These are phyloP conservation scores for Urocyon cinereoargenteus DNA, from an alignment of 2,797 vertebrate species.

Conservation along the genomic window DNA sequence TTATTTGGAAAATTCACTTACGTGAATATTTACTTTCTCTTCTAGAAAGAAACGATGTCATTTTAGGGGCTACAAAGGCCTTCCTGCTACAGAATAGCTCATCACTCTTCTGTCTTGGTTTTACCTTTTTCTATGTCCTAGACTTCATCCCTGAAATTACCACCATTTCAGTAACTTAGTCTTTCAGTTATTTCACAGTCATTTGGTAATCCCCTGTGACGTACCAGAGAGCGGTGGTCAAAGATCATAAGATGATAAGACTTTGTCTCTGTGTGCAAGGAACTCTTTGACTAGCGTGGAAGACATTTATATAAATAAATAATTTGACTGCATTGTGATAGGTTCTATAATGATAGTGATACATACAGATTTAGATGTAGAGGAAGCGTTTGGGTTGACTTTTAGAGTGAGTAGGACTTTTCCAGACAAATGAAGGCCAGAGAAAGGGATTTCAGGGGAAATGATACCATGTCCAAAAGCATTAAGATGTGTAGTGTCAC, in stretches of 20 bases:
- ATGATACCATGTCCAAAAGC: neutral
- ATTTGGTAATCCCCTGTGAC: neutral
- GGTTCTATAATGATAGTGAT: neutral
- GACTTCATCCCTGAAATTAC: conserved; percentile 3
- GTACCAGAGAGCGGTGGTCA: neutral
- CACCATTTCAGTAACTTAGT: neutral
- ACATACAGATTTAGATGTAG: neutral
- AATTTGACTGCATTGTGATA: neutral
- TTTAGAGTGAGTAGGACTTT: neutral
- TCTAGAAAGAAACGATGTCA: neutral
- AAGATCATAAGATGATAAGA: neutral
- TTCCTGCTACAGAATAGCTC: neutral
- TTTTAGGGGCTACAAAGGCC: neutral
- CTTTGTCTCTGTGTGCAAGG: neutral
- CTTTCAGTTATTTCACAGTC: neutral
- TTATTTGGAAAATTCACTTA: conserved; percentile 38
- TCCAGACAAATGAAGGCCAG: neutral
- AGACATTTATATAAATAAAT: neutral
- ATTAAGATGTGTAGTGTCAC: neutral
- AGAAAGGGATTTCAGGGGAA: neutral
- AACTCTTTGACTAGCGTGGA: neutral
- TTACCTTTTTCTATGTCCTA: neutral
- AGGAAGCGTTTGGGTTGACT: neutral
- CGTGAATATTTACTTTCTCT: neutral
- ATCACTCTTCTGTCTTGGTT: neutral